Base-by-base conservation (phyloP, 2,888 invertebrate genomes). In the Cosmorhoe ocellata region DNA sequence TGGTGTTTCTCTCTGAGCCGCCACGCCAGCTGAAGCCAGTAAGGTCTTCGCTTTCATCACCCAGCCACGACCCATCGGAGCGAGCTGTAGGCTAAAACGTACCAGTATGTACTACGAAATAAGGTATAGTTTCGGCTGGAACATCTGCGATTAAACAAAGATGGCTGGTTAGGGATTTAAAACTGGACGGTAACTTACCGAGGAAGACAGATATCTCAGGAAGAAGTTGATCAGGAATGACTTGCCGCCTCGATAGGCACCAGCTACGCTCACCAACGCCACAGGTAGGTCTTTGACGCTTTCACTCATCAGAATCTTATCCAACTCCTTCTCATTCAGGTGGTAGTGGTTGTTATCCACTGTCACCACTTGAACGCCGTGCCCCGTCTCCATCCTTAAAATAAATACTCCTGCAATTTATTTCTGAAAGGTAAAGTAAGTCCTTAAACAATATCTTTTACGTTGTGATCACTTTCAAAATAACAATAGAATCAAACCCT, bases 21-120 rank as follows among this genome's bases (percentile, higher is more conserved):
- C 97, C 97, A 64, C 96, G 91, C 97, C 97, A 98, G n/a, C 95
- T 94, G 79, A 98, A 98, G 0, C 97, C 97, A 38, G 93, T 92
- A 45, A 57, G 50, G 3, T 50, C 50, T 11, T 32, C 12, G 11
- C 36, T 50, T 6, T 45, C 36, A 2, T 57, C 50, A 2, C 52
- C 52, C 18, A 57, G 37, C 59, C 59, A 59, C 11, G 59, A 42
- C 3, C 57, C 59, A 26, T 59, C 52, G 11, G 42, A n/a, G 10
- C 54, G 59, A 14, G 50, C 51, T 31, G 51, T 42, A 10, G 24
- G 37, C 59, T 59, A 28, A 10, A 43, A 43, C n/a, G 10, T 18
- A n/a, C 0, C 10, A 24, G 8, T 8, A 30, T 30, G 10, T 9
- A 28, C n/a, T 28, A 18, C 4, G 4, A 18, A 18, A 18, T 18